Conservation (phyloP, 1,140 invertebrate genomes). For the Calliopsis andreniformis region DNA sequence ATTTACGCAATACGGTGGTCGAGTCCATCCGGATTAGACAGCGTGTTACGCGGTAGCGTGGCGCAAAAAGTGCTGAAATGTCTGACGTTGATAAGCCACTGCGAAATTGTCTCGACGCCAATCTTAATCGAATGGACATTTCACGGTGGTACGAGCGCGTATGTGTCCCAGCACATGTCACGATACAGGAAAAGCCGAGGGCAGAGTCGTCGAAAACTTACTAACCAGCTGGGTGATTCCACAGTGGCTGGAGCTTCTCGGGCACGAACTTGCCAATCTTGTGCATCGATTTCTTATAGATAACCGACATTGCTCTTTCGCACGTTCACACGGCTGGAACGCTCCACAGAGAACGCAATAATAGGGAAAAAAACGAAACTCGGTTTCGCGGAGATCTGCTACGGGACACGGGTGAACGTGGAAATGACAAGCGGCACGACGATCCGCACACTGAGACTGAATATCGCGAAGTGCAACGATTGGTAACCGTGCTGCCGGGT, state of each 20-base stretch:
- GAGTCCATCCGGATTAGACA: not conserved
- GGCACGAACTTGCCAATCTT: conserved; percentile 90
- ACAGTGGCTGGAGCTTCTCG: conserved; percentile 89
- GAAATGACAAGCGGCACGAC: conserved; percentile 20
- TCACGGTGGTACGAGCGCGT: not conserved
- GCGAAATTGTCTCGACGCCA: not conserved
- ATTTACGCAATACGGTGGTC: not conserved
- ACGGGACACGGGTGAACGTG: not conserved
- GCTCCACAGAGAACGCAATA: too few relatives aligned
- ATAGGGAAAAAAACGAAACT: not conserved
- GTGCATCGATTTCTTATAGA: conserved; percentile 87
- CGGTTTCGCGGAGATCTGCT: not conserved
- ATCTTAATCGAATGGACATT: not conserved
- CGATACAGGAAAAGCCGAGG: conserved; percentile 9
- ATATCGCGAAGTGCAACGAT: conserved; percentile 67
- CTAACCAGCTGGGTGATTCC: conserved; percentile 95
- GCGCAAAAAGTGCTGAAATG: not conserved
- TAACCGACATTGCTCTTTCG: conserved; percentile 73
- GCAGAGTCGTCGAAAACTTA: conserved; percentile 43
- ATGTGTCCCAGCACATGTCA: conserved; percentile 41
- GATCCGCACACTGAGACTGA: conserved; percentile 65
- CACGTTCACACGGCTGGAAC: not conserved
- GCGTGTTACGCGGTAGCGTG: too few relatives aligned
- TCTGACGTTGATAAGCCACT: not conserved
- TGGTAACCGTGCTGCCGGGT: conserved; percentile 63